These are phyloP conservation scores for Junonia oenone DNA, from an alignment of 2,888 invertebrate genomes.

Conservation along the genomic window DNA sequence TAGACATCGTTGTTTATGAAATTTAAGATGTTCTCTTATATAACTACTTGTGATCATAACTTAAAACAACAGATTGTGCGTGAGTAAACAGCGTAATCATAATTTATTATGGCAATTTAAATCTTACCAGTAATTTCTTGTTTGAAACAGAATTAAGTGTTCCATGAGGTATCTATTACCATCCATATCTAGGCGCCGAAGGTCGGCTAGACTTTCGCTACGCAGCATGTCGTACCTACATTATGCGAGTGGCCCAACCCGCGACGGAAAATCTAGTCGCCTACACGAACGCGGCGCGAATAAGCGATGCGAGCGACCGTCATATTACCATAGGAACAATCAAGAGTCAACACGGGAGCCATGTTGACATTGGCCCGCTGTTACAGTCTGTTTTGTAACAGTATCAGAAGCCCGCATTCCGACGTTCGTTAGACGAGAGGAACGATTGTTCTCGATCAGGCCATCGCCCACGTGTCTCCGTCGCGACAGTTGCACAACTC, in stretches of 20 bases:
- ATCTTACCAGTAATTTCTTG: constrained; percentile 8
- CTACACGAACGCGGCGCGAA: constrained; percentile 54
- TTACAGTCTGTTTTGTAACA: constrained; percentile 69
- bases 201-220: constrained; percentile 76
- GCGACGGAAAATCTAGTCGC: constrained; percentile 68
- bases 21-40: background rate
- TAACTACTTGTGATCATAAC: background rate
- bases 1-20: background rate
- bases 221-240: constrained; percentile 45
- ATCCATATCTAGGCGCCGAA: constrained; percentile 70
- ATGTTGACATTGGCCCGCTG: constrained; percentile 74
- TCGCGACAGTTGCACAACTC: constrained; percentile 59
- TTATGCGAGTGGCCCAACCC: constrained; percentile 59
- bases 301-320: constrained; percentile 45
- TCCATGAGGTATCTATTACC: constrained; percentile 57
- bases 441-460: constrained; percentile 61
- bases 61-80: background rate
- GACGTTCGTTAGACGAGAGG: constrained; percentile 54
- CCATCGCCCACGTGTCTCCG: constrained; percentile 40
- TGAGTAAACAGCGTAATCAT: background rate
- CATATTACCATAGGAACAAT: constrained; percentile 61
- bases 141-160: constrained; percentile 56
- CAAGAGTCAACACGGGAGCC: constrained; percentile 44
- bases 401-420: constrained; percentile 72
- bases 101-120: background rate